Evolutionary conservation across 2,113 vertebrate species (phyloP).

Genomic region (Quiscalus mexicanus): DNA sequence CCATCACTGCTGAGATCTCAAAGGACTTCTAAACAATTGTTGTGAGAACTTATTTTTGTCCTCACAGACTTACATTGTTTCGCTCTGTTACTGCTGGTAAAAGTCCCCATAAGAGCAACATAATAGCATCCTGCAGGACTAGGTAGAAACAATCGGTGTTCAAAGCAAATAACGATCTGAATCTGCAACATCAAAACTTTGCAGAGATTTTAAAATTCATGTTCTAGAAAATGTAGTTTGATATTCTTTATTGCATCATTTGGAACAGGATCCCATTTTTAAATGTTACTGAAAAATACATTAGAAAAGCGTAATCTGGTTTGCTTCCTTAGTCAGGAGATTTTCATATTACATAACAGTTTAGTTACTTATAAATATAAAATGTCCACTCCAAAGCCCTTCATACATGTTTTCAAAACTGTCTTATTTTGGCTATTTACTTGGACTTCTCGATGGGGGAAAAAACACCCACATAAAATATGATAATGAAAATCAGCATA

Average conservation of each 20-base stretch:
- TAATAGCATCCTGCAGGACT: neutral
- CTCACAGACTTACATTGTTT: neutral
- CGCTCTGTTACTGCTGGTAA: neutral
- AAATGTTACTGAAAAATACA: slow-evolving; percentile 19
- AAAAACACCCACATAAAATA: slow-evolving; percentile 9
- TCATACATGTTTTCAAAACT: neutral
- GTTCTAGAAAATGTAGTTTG: neutral
- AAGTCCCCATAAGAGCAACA: neutral
- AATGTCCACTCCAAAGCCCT: neutral
- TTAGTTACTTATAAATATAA: neutral
- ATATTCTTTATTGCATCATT: neutral
- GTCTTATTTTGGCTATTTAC: neutral
- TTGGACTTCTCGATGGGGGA: neutral
- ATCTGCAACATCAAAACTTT: neutral
- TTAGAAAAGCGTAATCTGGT: neutral
- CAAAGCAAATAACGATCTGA: neutral
- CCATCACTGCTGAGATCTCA: rapidly evolving
- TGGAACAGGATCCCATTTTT: neutral
- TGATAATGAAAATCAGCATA: slow-evolving; percentile 4
- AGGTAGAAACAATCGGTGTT: neutral
- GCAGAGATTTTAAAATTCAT: slow-evolving; percentile 15
- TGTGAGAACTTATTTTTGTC: neutral
- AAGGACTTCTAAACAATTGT: neutral
- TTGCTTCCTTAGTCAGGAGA: neutral
- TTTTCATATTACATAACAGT: neutral